These are phyloP conservation scores for Clarias laeviceps DNA, from an alignment of 2,797 vertebrate genomes.

Conservation along the genomic window DNA sequence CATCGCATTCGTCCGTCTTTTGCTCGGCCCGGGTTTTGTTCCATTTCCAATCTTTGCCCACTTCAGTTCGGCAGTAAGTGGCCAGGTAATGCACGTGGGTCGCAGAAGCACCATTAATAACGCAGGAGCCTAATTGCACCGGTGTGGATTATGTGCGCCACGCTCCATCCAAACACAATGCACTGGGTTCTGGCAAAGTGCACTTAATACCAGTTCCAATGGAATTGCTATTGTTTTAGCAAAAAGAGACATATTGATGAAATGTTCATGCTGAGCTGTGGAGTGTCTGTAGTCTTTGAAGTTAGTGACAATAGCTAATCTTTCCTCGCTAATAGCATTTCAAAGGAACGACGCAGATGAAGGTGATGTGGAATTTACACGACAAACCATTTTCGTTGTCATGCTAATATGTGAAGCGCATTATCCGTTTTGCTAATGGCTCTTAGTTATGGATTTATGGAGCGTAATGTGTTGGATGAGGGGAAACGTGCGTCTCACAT, in stretches of 20 bases:
- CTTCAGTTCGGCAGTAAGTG: not conserved
- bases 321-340: constrained; percentile 64
- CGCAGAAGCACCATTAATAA: not conserved
- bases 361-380: constrained; percentile 65
- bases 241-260: constrained; percentile 50
- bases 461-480: constrained; percentile 58
- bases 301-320: constrained; percentile 57
- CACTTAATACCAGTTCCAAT: constrained; percentile 51
- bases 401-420: constrained; percentile 65
- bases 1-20: not conserved
- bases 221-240: constrained; percentile 62
- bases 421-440: constrained; percentile 62
- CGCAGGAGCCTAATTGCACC: not conserved
- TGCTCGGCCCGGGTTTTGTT: not conserved
- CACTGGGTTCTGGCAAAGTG: constrained; percentile 59
- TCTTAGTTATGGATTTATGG: constrained; percentile 55
- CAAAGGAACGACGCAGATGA: constrained; percentile 60
- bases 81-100: not conserved
- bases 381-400: constrained; percentile 65
- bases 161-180: constrained; percentile 49
- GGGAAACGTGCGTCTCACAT: constrained; percentile 23
- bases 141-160: not conserved
- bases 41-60: not conserved
- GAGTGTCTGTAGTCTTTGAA: constrained; percentile 59
- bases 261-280: constrained; percentile 41